These are phyloP conservation scores for Otocyon megalotis DNA, from an alignment of 2,113 vertebrate species.

Conservation along the genomic window DNA sequence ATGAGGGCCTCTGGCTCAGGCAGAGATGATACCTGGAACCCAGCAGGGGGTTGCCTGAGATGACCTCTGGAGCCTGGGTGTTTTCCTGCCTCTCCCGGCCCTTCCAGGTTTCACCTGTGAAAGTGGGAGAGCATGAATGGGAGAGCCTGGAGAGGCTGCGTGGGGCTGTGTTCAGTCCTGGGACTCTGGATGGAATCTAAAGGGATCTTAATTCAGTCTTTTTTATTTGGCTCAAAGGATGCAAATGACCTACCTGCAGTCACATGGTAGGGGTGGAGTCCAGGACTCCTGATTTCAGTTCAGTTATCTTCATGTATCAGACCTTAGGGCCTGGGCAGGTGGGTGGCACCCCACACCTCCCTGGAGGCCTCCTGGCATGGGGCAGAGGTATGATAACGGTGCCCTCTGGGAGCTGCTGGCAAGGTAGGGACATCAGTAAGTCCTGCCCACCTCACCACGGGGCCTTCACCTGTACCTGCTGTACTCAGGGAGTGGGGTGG, in stretches of 20 bases:
- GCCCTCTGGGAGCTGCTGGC: neutral
- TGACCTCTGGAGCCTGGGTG: neutral
- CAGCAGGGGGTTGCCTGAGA: neutral
- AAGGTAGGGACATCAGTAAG: neutral
- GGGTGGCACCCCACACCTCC: neutral
- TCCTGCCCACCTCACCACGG: fast-evolving
- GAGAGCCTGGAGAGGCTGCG: too few relatives aligned
- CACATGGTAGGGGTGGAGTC: neutral
- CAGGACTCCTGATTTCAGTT: neutral
- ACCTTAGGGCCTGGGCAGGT: neutral
- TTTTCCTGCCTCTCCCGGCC: neutral
- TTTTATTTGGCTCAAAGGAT: neutral
- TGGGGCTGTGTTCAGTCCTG: too few relatives aligned
- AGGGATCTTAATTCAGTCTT: neutral
- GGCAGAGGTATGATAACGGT: neutral
- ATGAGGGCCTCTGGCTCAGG: neutral
- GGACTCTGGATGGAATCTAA: neutral
- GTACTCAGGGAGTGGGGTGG: neutral
- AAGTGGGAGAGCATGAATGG: neutral
- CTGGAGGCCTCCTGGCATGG: neutral
- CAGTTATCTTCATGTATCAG: neutral
- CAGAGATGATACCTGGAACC: neutral
- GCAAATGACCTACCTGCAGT: neutral
- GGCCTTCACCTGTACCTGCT: fast-evolving
- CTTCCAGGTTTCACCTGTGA: neutral